Evolutionary conservation across 2,113 vertebrate species (phyloP), one percentile per base, ranked within the genome.

Genomic region (Cercopithecus mona): DNA sequence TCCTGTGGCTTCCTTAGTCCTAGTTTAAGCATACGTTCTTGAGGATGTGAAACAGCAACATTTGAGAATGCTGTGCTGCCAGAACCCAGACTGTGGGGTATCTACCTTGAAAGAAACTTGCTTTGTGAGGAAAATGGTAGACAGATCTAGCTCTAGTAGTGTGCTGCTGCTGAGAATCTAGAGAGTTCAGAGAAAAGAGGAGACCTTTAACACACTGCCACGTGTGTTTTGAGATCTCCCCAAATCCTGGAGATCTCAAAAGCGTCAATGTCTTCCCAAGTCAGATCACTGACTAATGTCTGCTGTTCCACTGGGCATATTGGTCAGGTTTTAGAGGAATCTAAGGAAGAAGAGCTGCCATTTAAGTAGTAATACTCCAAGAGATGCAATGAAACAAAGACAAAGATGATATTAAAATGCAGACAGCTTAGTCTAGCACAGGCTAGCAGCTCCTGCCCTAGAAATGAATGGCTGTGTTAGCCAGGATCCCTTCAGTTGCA

Each of bases 391-490:
- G 50, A 18, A 88, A 38, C 35, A 82, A 92, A 72, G 30, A 35
- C 17, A 68, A 52, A 38, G 32, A 17, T 55, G 48, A 40, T 32
- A 25, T 4, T 73, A 7, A 94, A 85, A 91, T 57, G 55, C 52
- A 27, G 4, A 14, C 32, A 5, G 2, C 20, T 73, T 38, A 16
- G 3, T 48, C 27, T 30, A 64, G 61, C 13, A 27, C 11, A 6
- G 61, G 16, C 59, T 61, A 45, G 32, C 38, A 14, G 18, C 59
- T 27, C 79, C 96, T 40, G 50, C 12, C 20, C n/a, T 86, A 93
- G 91, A 96, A 92, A 81, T 22, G 32, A 97, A 59, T n/a, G 59
- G 61, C 61, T 92, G 13, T 86, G 40, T 95, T 97, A 96, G 93
- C 70, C 17, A 89, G 66, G 0, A 6, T 57, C 96, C 75, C 87